phyloP scores from a whole-genome alignment of 2,888 invertebrate species.

The Drosophila aldrichi region DNA sequence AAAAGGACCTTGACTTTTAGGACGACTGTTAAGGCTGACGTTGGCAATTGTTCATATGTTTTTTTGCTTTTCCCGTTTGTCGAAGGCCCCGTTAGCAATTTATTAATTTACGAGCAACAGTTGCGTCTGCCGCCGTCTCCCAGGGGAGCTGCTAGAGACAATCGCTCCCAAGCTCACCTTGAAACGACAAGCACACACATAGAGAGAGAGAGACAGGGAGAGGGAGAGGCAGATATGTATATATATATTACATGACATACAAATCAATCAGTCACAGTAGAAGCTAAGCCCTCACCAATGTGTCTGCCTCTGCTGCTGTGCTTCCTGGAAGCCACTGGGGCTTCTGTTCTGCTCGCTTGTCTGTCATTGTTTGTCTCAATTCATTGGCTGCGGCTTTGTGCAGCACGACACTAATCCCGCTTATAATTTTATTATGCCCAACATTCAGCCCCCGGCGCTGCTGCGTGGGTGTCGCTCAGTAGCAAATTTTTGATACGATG shows the following conservation, averaged over 20 bases:
- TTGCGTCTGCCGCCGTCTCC: slow-evolving; percentile 23
- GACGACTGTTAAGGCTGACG: slow-evolving; percentile 19
- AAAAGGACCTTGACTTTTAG: slow-evolving; percentile 40
- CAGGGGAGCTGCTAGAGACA: slow-evolving; percentile 41
- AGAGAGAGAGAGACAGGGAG: neutral
- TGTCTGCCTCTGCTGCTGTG: slow-evolving; percentile 2
- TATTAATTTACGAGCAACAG: slow-evolving; percentile 44
- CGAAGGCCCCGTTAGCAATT: slow-evolving; percentile 48
- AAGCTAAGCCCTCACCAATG: slow-evolving; percentile 14
- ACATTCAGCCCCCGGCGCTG: slow-evolving; percentile 9
- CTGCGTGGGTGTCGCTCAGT: slow-evolving; percentile 60
- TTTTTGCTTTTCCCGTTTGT: neutral
- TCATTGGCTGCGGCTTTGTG: slow-evolving; percentile 57
- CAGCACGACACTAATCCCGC: slow-evolving; percentile 77
- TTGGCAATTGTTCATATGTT: slow-evolving; percentile 18
- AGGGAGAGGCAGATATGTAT: too few species aligned
- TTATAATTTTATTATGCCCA: slow-evolving; percentile 74
- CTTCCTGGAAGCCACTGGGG: slow-evolving; percentile 63
- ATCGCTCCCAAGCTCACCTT: slow-evolving; percentile 53
- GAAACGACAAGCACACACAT: slow-evolving; percentile 13
- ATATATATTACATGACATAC: slow-evolving; percentile 37
- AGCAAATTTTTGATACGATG: slow-evolving; percentile 71
- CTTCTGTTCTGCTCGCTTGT: slow-evolving; percentile 29
- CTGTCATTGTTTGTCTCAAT: slow-evolving; percentile 80
- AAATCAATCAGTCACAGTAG: slow-evolving; percentile 81